Conservation (phyloP, 1,140 invertebrate species). For the Campodea augens region DNA sequence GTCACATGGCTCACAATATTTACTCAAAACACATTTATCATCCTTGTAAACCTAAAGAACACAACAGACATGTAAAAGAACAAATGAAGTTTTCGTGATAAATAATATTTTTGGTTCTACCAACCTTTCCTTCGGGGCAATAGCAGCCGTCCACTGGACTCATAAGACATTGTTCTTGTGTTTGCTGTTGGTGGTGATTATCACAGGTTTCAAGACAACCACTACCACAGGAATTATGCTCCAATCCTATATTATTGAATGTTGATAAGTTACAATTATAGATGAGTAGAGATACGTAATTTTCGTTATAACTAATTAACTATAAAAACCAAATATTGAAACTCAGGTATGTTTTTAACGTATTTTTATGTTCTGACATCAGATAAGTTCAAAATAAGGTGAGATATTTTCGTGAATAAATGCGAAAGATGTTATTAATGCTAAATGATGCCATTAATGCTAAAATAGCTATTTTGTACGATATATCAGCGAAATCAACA, state of each 20-base stretch:
- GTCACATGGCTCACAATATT: constrained; percentile 43
- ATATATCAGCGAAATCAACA: no score
- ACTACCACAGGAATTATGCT: constrained; percentile 42
- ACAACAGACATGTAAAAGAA: constrained; percentile 7
- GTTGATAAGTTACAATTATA: constrained; percentile 7
- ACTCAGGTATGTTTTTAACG: no score
- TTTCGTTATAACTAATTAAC: no score
- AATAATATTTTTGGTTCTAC: constrained; percentile 24
- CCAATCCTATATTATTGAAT: constrained; percentile 30
- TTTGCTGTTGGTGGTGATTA: constrained; percentile 13
- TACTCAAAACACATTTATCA: constrained; percentile 33
- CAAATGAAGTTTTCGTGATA: constrained; percentile 14
- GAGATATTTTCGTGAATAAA: no score
- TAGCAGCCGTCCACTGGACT: constrained; percentile 53
- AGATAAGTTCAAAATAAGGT: no score
- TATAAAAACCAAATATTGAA: no score
- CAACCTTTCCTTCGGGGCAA: constrained; percentile 47
- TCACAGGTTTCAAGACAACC: constrained; percentile 53
- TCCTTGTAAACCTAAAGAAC: constrained; percentile 31
- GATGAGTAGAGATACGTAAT: no score
- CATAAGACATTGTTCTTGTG: constrained; percentile 26
- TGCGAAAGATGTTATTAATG: no score
- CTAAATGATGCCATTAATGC: no score
- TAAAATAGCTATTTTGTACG: no score
- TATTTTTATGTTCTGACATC: no score